phyloP scores from a whole-genome alignment of 2,888 invertebrate species.

The Dicyrtomina minuta region DNA sequence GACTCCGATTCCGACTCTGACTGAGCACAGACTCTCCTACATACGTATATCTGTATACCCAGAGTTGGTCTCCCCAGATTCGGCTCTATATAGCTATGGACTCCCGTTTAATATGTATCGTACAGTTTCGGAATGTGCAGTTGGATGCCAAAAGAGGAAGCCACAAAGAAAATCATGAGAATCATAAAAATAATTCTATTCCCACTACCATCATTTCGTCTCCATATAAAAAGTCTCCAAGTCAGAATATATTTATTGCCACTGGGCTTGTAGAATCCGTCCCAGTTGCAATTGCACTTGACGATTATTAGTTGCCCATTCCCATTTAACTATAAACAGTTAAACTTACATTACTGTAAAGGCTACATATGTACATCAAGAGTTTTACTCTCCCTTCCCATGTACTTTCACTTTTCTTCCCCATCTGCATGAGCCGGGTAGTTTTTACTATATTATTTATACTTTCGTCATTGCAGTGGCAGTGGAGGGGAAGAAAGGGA shows the following conservation, averaged over 20 bases:
- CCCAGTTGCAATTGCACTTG: no score
- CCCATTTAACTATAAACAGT: neutral
- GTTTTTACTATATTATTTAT: no score
- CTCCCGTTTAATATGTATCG: no score
- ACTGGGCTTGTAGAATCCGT: neutral
- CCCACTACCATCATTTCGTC: constrained; percentile 25
- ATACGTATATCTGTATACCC: no score
- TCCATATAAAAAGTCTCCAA: constrained; percentile 16
- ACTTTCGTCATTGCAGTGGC: no score
- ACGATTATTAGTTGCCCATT: neutral
- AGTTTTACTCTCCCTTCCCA: neutral
- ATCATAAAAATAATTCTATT: constrained; percentile 32
- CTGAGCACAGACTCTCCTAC: no score
- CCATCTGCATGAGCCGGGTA: no score
- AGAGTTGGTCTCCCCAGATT: no score
- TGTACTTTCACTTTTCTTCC: neutral
- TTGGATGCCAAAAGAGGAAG: constrained; percentile 13
- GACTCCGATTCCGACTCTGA: no score
- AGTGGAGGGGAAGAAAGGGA: no score
- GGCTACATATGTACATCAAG: neutral
- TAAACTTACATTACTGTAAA: neutral
- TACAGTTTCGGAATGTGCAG: neutral
- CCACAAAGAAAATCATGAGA: constrained; percentile 26
- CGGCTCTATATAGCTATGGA: no score
- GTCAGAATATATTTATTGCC: constrained; percentile 12